Percentiles rank a stretch among this genome's conserved stretches.
Conservation (phyloP, 2,888 invertebrate genomes). For the Dynastes hyllus region DNA sequence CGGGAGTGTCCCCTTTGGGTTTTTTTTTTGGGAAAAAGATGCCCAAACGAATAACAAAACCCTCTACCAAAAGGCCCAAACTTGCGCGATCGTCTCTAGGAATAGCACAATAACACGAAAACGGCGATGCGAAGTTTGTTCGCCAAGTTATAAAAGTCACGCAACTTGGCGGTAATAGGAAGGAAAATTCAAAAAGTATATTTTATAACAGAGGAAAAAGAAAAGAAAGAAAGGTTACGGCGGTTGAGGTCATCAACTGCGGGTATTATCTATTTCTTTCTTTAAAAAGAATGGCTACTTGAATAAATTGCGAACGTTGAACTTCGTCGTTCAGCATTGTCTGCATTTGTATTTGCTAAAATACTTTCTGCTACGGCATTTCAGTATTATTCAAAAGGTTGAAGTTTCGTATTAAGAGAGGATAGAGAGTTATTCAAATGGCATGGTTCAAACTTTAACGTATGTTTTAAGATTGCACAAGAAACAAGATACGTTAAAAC, state of each 20-base stretch:
- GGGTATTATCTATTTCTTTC: background rate
- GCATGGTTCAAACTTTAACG: too few relatives aligned
- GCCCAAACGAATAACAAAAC: background rate
- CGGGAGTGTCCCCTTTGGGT: background rate
- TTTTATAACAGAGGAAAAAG: background rate
- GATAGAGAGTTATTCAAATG: too few relatives aligned
- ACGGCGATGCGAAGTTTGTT: constrained; percentile 6
- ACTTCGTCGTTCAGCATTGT: too few relatives aligned
- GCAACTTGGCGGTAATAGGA: constrained; percentile 18
- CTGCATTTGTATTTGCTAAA: too few relatives aligned
- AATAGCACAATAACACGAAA: constrained; percentile 37
- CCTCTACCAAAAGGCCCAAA: constrained; percentile 2
- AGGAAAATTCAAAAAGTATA: constrained; percentile 11
- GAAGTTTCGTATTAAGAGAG: too few relatives aligned
- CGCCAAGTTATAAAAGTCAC: constrained; percentile 20
- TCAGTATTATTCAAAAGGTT: too few relatives aligned
- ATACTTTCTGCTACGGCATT: too few relatives aligned
- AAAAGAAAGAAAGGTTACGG: background rate
- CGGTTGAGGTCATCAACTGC: background rate
- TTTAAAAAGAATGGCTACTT: too few relatives aligned
- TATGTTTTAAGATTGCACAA: too few relatives aligned
- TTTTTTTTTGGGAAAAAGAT: constrained; percentile 5
- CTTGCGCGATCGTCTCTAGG: constrained; percentile 1
- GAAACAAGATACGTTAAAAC: too few relatives aligned
- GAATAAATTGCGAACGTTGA: too few relatives aligned